Conservation (phyloP, 2,888 invertebrate genomes). For the Synanthedon myopaeformis region DNA sequence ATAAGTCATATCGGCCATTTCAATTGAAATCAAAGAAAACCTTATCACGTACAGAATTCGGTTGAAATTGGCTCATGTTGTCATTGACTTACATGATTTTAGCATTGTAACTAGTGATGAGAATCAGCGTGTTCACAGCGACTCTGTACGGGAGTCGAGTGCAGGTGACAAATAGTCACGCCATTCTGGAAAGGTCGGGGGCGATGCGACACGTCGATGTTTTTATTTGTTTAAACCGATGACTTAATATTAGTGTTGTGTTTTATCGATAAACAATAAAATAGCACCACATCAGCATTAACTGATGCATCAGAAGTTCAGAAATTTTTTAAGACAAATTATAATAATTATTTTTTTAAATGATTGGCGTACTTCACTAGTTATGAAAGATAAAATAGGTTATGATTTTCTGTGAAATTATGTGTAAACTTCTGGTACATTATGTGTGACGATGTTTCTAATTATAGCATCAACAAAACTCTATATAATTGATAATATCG, state of each 20-base stretch:
- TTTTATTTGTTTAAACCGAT: conserved; percentile 58
- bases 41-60: conserved; percentile 9
- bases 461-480: not conserved
- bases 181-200: conserved; percentile 55
- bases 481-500: conserved; percentile 1
- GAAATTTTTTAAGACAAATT: too few species aligned
- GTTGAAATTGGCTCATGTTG: conserved; percentile 10
- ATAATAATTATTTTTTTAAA: not conserved
- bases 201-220: conserved; percentile 55
- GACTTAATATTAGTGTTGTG: conserved; percentile 58
- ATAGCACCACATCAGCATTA: too few species aligned
- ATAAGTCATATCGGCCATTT: conserved; percentile 10
- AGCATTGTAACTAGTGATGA: conserved; percentile 32
- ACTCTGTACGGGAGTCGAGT: conserved; percentile 63
- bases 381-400: too few species aligned
- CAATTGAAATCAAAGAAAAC: conserved; percentile 10
- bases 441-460: not conserved
- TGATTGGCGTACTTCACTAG: too few species aligned
- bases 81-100: conserved; percentile 18
- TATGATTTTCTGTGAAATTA: not conserved
- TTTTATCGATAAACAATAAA: conserved; percentile 4
- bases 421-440: not conserved
- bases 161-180: conserved; percentile 69
- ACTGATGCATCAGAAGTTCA: too few species aligned
- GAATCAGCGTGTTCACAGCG: conserved; percentile 59